Conservation (phyloP, 1,140 invertebrate species). For the Caerostris extrusa region DNA sequence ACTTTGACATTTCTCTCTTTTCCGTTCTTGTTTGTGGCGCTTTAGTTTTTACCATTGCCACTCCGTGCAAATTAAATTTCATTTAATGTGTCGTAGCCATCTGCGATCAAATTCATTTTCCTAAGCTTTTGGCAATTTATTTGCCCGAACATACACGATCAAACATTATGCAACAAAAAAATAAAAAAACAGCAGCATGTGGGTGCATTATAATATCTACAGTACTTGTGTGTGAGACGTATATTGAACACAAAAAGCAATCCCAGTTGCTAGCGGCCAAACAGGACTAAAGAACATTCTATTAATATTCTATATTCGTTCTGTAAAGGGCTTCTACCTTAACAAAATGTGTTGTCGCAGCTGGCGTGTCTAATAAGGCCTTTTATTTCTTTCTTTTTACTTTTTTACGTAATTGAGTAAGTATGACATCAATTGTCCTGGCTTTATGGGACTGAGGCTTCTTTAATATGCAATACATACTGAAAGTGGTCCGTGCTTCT, state of each 20-base stretch:
- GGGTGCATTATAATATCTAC: not conserved
- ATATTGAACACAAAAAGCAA: not conserved
- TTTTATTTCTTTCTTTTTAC: slow-evolving; percentile 39
- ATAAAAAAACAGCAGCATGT: not conserved
- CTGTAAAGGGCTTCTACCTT: slow-evolving; percentile 13
- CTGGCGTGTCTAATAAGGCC: slow-evolving; percentile 64
- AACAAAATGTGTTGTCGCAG: slow-evolving; percentile 37
- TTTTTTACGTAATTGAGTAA: slow-evolving; percentile 66
- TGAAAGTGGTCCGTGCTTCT: slow-evolving; percentile 26
- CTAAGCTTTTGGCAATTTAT: not conserved
- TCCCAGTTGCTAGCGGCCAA: not conserved
- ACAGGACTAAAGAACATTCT: slow-evolving; percentile 5
- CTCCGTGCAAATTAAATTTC: slow-evolving; percentile 35
- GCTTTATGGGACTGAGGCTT: not conserved
- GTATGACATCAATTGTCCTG: slow-evolving; percentile 17
- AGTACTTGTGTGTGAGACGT: not conserved
- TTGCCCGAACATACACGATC: not conserved
- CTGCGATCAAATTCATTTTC: slow-evolving; percentile 35
- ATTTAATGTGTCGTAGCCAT: slow-evolving; percentile 14
- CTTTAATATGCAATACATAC: slow-evolving; percentile 49
- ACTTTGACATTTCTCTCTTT: not conserved
- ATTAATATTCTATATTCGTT: slow-evolving; percentile 65
- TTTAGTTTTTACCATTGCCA: slow-evolving; percentile 36
- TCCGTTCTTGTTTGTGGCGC: not conserved
- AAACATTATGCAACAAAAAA: not conserved